Evolutionary conservation across 2,888 invertebrate genomes (phyloP).

Genomic region (Thymelicus sylvestris): DNA sequence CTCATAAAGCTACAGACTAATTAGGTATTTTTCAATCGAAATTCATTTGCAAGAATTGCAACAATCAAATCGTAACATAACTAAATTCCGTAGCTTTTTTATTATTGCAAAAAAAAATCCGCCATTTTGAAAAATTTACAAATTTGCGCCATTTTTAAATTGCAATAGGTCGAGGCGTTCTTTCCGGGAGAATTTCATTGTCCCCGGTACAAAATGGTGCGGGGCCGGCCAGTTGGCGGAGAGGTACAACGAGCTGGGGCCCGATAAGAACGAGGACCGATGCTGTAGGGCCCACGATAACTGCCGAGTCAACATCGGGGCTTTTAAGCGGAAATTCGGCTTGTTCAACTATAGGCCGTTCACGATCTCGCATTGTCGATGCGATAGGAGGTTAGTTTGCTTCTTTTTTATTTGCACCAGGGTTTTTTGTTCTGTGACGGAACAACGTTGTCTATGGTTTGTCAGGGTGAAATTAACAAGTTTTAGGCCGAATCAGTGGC

Average conservation of each 20-base stretch:
- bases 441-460: slow-evolving; percentile 11
- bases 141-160: slow-evolving; percentile 28
- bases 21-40: too few relatives aligned
- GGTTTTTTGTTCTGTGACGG: slow-evolving; percentile 27
- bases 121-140: slow-evolving; percentile 17
- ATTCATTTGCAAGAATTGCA: too few relatives aligned
- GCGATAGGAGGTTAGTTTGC: slow-evolving; percentile 89
- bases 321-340: slow-evolving; percentile 85
- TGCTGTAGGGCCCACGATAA: slow-evolving; percentile 91
- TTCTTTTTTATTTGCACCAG: slow-evolving; percentile 50
- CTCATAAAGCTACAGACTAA: too few relatives aligned
- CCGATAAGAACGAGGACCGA: slow-evolving; percentile 82
- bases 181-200: slow-evolving; percentile 82
- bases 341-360: slow-evolving; percentile 89
- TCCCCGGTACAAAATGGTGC: slow-evolving; percentile 91
- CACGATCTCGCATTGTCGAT: slow-evolving; percentile 90
- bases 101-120: slow-evolving; percentile 2
- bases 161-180: slow-evolving; percentile 73
- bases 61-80: too few relatives aligned
- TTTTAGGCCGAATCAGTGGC: background rate
- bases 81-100: background rate
- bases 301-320: slow-evolving; percentile 87
- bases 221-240: slow-evolving; percentile 86
- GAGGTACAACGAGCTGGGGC: slow-evolving; percentile 86
- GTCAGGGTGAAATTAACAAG: background rate